A percentile compares a stretch with the other conserved stretches of the same genome.
Evolutionary conservation across 35 echinoderm and acorn worm genomes (phyloP).

Genomic region (Lytechinus pictus): DNA sequence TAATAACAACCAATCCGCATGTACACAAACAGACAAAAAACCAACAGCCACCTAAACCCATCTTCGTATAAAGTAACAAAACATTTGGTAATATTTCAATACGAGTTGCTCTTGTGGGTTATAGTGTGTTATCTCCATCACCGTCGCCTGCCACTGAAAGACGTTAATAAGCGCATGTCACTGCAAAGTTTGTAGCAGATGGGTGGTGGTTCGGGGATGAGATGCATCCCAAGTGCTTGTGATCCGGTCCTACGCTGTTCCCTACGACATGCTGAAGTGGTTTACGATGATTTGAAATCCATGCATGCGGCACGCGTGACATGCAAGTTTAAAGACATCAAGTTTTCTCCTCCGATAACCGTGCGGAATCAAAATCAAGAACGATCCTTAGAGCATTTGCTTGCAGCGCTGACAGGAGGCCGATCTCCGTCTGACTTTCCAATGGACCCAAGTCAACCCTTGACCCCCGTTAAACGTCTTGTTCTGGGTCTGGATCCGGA

Average conservation of each 20-base stretch:
- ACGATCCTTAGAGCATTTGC: background rate
- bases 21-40: background rate
- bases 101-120: background rate
- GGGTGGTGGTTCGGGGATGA: background rate
- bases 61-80: background rate
- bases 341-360: background rate
- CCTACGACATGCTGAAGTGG: background rate
- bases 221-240: background rate
- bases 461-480: constrained; percentile 21
- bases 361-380: background rate
- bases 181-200: background rate
- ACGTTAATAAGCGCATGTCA: background rate
- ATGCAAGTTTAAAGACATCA: background rate
- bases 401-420: background rate
- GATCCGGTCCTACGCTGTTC: background rate
- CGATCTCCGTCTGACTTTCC: background rate
- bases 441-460: background rate
- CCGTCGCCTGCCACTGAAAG: background rate
- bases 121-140: background rate
- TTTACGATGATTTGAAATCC: background rate
- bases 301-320: background rate
- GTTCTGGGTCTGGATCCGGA: constrained; percentile 43
- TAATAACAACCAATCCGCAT: background rate
- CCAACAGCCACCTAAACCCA: background rate
- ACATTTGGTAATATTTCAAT: background rate